Evolutionary conservation across 2,797 vertebrate species (phyloP).

Genomic region (Lycodopsis pacificus): DNA sequence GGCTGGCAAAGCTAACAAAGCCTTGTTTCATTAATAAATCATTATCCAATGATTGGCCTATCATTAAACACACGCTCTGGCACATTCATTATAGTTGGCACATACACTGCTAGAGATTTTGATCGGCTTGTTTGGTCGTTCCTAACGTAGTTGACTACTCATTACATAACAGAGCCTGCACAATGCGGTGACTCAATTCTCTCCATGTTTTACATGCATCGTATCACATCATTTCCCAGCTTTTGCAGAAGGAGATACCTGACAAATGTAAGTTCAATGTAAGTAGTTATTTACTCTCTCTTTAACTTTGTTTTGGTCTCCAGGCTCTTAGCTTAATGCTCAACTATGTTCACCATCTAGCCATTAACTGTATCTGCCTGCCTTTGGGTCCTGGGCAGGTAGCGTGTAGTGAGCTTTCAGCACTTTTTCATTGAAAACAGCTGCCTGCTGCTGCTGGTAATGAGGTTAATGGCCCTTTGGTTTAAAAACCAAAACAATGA

Average conservation of each 20-base stretch:
- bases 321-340: neutral
- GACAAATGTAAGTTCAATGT: neutral
- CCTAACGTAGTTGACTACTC: neutral
- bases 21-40: constrained; percentile 4
- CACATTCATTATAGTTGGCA: neutral
- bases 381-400: neutral
- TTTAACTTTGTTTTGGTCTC: neutral
- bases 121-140: neutral
- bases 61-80: neutral
- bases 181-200: neutral
- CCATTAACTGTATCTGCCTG: neutral
- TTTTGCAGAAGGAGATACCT: neutral
- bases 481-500: neutral
- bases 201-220: neutral
- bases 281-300: neutral
- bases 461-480: neutral
- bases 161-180: neutral
- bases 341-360: neutral
- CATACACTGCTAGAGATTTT: neutral
- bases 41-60: neutral
- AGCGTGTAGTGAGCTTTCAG: neutral
- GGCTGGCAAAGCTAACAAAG: neutral
- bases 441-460: neutral
- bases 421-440: neutral
- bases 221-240: neutral